Evolutionary conservation across 1,140 invertebrate genomes (phyloP), one percentile per base, ranked within the genome.

Genomic region (Zophobas atratus): DNA sequence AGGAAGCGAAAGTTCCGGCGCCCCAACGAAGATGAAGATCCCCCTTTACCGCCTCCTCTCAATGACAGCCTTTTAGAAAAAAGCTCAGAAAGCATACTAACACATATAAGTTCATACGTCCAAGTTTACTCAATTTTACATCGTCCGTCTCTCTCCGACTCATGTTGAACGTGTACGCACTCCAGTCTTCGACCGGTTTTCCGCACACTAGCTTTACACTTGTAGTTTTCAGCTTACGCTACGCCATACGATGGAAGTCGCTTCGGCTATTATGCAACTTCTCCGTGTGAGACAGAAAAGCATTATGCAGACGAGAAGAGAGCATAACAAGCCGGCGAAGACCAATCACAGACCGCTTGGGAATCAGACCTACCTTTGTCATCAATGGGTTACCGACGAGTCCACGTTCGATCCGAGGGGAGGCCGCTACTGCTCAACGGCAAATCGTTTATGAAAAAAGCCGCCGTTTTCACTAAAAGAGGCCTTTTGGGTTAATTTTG

Each of bases 311-410:
- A 81, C 80, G 80, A 79, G 80, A 82, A 84, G 82, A 84, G 82
- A 80, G 80, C 80, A 84, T 80, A 80, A 79, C 82, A 81, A 80
- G 80, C 80, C 55, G 57, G 49, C 75, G 80, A 72, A 78, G 77
- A 81, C 85, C 85, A 86, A 86, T 86, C 81, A 81, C 79, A 81
- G 80, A 67, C 79, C 80, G 80, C 78, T 78, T 81, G 80, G 81
- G 82, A 83, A 84, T 81, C 84, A 82, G 80, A 84, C 83, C 85
- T 84, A 85, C 84, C 84, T 86, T 86, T 86, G 84, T 86, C 86
- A 86, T 86, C 86, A 86, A 86, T 86, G 86, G 84, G 83, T 82
- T 85, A 83, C 79, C 82, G 85, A 77, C 77, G 80, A 83, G 80
- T 84, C 84, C 79, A 86, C 81, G 46, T 72, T 33, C 1, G 71